Conservation (phyloP, 2,113 vertebrate species). For the Cavia porcellus region DNA sequence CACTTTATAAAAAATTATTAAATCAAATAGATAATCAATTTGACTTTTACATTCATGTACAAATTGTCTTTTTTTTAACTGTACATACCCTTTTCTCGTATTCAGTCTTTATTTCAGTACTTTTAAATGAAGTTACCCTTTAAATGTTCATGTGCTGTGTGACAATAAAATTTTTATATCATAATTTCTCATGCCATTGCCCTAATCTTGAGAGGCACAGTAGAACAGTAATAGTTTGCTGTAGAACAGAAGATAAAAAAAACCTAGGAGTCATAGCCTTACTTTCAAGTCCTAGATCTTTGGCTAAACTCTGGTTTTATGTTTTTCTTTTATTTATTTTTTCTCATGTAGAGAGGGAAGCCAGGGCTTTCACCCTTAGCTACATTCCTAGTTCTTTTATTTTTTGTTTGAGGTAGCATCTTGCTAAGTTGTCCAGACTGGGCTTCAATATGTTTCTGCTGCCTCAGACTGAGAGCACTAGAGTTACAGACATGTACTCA, state of each 20-base stretch:
- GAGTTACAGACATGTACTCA: background rate
- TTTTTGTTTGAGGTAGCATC: background rate
- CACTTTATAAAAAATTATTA: background rate
- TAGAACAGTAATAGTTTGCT: background rate
- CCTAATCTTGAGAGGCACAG: background rate
- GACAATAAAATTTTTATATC: background rate
- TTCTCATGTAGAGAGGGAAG: background rate
- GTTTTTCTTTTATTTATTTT: background rate
- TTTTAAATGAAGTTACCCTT: slow-evolving; percentile 19
- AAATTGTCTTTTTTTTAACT: slow-evolving; percentile 54
- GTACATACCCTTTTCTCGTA: background rate
- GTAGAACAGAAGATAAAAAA: background rate
- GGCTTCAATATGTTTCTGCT: background rate
- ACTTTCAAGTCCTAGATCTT: slow-evolving; percentile 10
- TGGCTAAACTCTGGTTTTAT: background rate
- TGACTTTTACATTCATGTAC: background rate
- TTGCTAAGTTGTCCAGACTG: background rate
- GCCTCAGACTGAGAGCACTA: background rate
- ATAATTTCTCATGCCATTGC: background rate
- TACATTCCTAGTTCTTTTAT: background rate
- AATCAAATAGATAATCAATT: background rate
- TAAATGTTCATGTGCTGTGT: background rate
- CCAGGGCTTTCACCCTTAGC: background rate
- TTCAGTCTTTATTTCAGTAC: background rate
- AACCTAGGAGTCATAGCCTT: background rate